Percentiles rank a stretch among this genome's conserved stretches.
Conservation (phyloP, 1,140 invertebrate species). For the Chelonus insularis region DNA sequence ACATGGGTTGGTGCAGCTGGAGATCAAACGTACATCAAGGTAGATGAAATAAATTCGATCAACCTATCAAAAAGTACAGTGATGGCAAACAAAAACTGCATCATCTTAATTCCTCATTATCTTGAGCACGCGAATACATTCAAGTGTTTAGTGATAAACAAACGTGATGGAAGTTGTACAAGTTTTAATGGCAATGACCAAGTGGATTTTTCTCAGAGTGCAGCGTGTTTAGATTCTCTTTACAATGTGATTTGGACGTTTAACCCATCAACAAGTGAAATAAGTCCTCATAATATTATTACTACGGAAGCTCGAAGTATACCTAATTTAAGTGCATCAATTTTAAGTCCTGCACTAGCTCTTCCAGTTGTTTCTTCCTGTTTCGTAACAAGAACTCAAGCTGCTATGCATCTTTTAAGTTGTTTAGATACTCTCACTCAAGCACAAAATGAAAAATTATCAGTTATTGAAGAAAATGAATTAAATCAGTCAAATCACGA, state of each 20-base stretch:
- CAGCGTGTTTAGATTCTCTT: slow-evolving; percentile 84
- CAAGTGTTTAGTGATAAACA: slow-evolving; percentile 83
- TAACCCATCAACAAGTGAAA: slow-evolving; percentile 69
- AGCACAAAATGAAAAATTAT: slow-evolving; percentile 73
- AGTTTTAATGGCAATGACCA: slow-evolving; percentile 79
- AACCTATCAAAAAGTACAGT: slow-evolving; percentile 84
- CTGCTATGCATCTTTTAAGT: slow-evolving; percentile 84
- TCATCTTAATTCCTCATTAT: slow-evolving; percentile 73
- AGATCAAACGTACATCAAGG: slow-evolving; percentile 93
- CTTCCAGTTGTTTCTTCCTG: slow-evolving; percentile 73
- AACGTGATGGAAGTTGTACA: slow-evolving; percentile 79
- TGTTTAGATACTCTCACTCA: slow-evolving; percentile 88
- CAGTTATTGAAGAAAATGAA: slow-evolving; percentile 60
- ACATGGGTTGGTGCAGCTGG: slow-evolving; percentile 93
- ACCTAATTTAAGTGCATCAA: slow-evolving; percentile 55
- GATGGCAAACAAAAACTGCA: slow-evolving; percentile 83
- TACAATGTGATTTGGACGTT: slow-evolving; percentile 87
- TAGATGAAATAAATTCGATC: slow-evolving; percentile 92
- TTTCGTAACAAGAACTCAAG: slow-evolving; percentile 78
- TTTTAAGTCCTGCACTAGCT: slow-evolving; percentile 79
- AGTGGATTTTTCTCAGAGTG: slow-evolving; percentile 74
- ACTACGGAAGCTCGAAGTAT: slow-evolving; percentile 65
- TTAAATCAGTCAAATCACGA: slow-evolving; percentile 58
- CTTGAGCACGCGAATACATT: slow-evolving; percentile 70
- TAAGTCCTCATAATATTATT: slow-evolving; percentile 82